Evolutionary conservation across 2,113 vertebrate genomes (phyloP).

Genomic region (Lasiurus borealis): DNA sequence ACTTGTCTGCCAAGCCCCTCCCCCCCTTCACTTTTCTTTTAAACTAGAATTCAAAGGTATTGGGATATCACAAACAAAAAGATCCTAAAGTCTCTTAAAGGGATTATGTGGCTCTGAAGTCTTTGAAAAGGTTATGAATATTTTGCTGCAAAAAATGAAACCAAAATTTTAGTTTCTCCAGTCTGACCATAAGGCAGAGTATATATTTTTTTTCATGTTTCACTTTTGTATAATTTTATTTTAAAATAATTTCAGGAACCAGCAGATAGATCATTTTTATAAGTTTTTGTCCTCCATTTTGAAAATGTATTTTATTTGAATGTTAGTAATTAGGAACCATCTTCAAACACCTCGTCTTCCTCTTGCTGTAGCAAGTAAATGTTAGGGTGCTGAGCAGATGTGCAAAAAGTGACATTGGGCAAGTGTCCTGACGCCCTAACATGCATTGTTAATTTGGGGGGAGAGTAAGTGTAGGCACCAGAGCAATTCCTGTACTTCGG

Average conservation of each 20-base stretch:
- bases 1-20: slow-evolving; percentile 80
- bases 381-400: background rate
- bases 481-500: background rate
- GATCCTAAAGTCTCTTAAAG: slow-evolving; percentile 66
- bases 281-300: background rate
- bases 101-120: slow-evolving; percentile 57
- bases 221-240: slow-evolving; percentile 6
- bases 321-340: background rate
- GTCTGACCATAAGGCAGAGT: background rate
- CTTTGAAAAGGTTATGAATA: slow-evolving; percentile 68
- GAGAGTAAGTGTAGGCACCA: background rate
- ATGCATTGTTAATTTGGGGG: background rate
- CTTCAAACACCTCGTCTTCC: background rate
- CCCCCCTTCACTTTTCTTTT: slow-evolving; percentile 69
- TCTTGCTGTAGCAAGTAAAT: background rate
- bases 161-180: slow-evolving; percentile 36
- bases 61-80: slow-evolving; percentile 81
- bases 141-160: slow-evolving; percentile 69
- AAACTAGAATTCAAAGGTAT: slow-evolving; percentile 76
- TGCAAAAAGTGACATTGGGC: background rate
- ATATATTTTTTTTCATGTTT: background rate
- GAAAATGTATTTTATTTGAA: background rate
- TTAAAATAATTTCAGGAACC: background rate
- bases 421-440: background rate
- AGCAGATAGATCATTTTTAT: background rate